Conservation (phyloP, 2,888 invertebrate genomes). For the Drosophila buzzatii region DNA sequence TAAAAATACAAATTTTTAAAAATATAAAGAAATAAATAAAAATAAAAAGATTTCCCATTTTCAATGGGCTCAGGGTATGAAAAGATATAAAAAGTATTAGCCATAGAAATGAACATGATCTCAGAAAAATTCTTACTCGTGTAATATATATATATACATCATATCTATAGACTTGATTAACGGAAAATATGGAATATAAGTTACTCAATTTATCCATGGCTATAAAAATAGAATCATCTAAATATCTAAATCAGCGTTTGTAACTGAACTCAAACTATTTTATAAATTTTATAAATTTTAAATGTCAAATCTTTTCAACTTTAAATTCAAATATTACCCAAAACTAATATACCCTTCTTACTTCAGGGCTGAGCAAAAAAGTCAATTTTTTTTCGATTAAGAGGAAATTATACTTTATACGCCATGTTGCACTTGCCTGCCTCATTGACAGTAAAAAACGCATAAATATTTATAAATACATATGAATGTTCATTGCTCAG, state of each 20-base stretch:
- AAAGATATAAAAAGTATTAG: no score
- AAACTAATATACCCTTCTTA: neutral
- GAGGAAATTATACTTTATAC: constrained; percentile 63
- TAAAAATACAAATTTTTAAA: no score
- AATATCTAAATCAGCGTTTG: neutral
- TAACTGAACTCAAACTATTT: no score
- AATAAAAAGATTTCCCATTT: no score
- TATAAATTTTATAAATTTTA: no score
- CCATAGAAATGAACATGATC: no score
- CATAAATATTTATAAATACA: constrained; percentile 62
- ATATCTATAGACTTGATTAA: no score
- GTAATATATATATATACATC: no score
- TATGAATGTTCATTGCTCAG: constrained; percentile 59
- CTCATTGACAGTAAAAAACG: constrained; percentile 18
- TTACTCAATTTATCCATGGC: neutral
- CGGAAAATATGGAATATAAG: no score
- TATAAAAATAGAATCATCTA: neutral
- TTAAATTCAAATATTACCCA: neutral
- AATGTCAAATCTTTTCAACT: neutral
- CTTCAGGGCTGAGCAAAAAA: neutral
- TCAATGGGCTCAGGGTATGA: no score
- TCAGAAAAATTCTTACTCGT: no score
- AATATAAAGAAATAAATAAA: no score
- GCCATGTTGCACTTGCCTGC: constrained; percentile 38
- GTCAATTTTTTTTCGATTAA: constrained; percentile 3